Conservation (phyloP, 1,140 invertebrate species). For the Akabosia matsudoensis region DNA sequence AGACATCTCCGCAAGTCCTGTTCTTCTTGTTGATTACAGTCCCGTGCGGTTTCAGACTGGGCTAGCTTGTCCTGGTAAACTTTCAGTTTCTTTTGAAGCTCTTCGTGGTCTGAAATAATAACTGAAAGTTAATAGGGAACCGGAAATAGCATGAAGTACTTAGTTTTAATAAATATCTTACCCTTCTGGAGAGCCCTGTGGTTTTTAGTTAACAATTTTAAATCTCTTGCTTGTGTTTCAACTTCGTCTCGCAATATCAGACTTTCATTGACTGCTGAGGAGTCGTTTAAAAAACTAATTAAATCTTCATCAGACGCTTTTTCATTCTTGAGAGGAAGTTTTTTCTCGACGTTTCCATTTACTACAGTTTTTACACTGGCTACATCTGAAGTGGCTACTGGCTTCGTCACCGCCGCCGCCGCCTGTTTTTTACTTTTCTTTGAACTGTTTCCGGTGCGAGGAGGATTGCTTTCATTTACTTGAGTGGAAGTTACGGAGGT, state of each 20-base stretch:
- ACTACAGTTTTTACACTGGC: too few species aligned
- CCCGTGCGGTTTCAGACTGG: neutral
- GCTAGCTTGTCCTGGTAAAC: slow-evolving; percentile 26
- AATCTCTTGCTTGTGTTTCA: slow-evolving; percentile 34
- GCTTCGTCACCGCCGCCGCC: too few species aligned
- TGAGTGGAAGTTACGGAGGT: too few species aligned
- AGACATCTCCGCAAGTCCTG: neutral
- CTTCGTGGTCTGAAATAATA: slow-evolving; percentile 43
- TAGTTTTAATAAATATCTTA: too few species aligned
- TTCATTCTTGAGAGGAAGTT: neutral
- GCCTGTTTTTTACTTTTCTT: too few species aligned
- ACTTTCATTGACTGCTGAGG: neutral
- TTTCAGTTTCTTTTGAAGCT: slow-evolving; percentile 23
- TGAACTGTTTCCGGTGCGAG: too few species aligned
- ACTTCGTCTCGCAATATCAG: slow-evolving; percentile 27
- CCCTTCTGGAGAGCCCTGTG: slow-evolving; percentile 41
- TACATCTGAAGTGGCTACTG: too few species aligned
- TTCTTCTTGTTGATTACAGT: slow-evolving; percentile 2
- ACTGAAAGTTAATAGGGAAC: too few species aligned
- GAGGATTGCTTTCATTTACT: too few species aligned
- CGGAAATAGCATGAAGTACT: too few species aligned
- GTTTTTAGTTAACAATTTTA: slow-evolving; percentile 39
- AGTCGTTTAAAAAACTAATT: slow-evolving; percentile 11
- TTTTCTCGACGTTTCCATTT: too few species aligned
- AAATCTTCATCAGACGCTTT: slow-evolving; percentile 14